These are phyloP conservation scores for Eudemis profundana DNA, from an alignment of 2,888 invertebrate species.

Conservation along the genomic window DNA sequence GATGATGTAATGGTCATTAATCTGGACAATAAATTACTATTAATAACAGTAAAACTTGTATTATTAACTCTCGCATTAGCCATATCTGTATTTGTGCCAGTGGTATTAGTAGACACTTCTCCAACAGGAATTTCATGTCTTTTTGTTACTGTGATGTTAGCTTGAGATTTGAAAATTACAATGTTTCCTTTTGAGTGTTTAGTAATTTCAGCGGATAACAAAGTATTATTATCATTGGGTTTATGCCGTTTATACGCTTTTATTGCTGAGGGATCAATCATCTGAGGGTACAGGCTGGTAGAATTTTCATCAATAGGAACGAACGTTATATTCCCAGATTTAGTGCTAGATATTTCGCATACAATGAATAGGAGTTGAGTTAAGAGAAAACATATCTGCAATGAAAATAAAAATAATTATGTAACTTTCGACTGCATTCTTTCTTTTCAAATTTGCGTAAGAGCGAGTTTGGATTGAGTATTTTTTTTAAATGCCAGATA, in stretches of 20 bases:
- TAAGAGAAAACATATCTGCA: constrained; percentile 10
- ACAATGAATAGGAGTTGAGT: background rate
- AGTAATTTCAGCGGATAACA: background rate
- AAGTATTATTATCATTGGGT: background rate
- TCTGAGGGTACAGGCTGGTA: background rate
- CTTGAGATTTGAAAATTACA: too few species aligned
- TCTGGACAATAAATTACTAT: background rate
- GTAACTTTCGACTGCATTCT: too few species aligned
- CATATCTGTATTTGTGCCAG: background rate
- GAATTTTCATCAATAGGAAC: background rate
- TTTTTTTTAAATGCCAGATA: too few species aligned
- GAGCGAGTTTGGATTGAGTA: too few species aligned
- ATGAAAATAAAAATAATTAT: background rate
- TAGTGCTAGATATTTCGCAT: background rate
- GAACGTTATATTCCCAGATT: background rate
- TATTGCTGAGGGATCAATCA: too few species aligned
- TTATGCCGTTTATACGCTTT: too few species aligned
- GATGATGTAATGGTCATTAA: background rate
- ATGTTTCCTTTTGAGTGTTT: background rate
- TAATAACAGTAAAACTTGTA: background rate
- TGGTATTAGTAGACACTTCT: background rate
- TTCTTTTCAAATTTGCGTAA: too few species aligned
- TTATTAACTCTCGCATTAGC: background rate
- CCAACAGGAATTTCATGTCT: background rate
- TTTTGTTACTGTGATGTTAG: too few species aligned